Conservation (phyloP, 2,888 invertebrate genomes). For the Maniola hyperantus region DNA sequence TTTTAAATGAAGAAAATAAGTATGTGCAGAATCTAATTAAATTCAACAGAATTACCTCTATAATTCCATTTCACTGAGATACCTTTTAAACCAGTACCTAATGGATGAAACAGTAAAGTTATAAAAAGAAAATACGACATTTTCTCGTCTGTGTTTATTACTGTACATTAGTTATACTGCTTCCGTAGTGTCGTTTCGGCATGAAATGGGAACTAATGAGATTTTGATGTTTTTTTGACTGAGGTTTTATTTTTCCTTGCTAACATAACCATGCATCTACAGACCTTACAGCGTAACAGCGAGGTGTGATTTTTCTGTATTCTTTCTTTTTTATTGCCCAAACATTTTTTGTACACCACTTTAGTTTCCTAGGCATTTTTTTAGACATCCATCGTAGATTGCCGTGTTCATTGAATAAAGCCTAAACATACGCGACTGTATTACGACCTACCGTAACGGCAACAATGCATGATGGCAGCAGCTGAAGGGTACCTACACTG, state of each 20-base stretch:
- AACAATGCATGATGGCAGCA: no score
- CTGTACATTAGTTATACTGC: constrained; percentile 82
- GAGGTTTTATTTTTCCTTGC: constrained; percentile 77
- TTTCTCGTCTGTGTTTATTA: constrained; percentile 78
- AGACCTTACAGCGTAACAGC: constrained; percentile 47
- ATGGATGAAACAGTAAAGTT: constrained; percentile 74
- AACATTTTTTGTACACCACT: background rate
- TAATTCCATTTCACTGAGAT: constrained; percentile 54
- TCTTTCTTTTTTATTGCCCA: constrained; percentile 8
- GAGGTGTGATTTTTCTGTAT: constrained; percentile 37
- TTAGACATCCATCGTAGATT: background rate
- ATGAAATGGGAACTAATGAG: constrained; percentile 83
- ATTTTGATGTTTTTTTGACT: constrained; percentile 83
- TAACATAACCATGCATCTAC: constrained; percentile 49
- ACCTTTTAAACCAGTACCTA: constrained; percentile 77
- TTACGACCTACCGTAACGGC: no score
- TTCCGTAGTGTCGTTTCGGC: constrained; percentile 81
- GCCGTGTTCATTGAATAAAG: background rate
- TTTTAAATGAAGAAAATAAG: constrained; percentile 1
- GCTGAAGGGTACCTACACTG: no score
- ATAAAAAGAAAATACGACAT: constrained; percentile 81
- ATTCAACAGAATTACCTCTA: constrained; percentile 31
- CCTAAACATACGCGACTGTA: background rate
- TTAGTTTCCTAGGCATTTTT: background rate
- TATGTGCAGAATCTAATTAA: constrained; percentile 17